Conservation (phyloP, 2,888 invertebrate genomes). For the Tuberolachnus salignus region DNA sequence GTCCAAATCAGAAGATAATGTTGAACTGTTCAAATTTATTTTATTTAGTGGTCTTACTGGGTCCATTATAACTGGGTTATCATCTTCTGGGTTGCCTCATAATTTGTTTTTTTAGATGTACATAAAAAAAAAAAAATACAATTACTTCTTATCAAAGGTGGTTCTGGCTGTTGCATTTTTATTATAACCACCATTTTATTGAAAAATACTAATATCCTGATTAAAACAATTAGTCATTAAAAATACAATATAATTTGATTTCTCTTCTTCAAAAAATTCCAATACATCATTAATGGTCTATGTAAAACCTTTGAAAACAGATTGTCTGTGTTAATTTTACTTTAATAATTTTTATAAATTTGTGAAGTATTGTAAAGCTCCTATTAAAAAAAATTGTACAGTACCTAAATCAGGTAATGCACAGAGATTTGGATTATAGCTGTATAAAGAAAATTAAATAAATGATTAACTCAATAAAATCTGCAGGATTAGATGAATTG, state of each 20-base stretch:
- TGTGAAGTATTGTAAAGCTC: too few relatives aligned
- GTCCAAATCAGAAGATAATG: background rate
- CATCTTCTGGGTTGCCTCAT: background rate
- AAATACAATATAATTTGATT: too few relatives aligned
- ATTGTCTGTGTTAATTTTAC: too few relatives aligned
- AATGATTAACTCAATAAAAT: too few relatives aligned
- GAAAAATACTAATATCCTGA: conserved; percentile 1
- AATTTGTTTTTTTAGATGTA: background rate
- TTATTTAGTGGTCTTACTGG: background rate
- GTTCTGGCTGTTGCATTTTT: background rate
- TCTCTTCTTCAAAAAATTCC: too few relatives aligned
- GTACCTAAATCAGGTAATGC: background rate
- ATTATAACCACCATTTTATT: background rate
- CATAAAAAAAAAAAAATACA: conserved; percentile 24
- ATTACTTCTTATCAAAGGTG: conserved; percentile 18
- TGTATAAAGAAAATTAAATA: background rate
- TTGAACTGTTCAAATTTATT: background rate
- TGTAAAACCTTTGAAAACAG: too few relatives aligned
- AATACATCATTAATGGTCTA: too few relatives aligned
- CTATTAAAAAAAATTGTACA: background rate
- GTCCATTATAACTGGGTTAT: background rate
- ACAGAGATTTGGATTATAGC: background rate
- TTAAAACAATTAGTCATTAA: background rate
- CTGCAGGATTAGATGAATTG: too few relatives aligned
- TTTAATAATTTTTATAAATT: too few relatives aligned